Evolutionary conservation across 2,888 invertebrate species (phyloP), one percentile per base, ranked within the genome.

Genomic region (Argyra leucocephala): DNA sequence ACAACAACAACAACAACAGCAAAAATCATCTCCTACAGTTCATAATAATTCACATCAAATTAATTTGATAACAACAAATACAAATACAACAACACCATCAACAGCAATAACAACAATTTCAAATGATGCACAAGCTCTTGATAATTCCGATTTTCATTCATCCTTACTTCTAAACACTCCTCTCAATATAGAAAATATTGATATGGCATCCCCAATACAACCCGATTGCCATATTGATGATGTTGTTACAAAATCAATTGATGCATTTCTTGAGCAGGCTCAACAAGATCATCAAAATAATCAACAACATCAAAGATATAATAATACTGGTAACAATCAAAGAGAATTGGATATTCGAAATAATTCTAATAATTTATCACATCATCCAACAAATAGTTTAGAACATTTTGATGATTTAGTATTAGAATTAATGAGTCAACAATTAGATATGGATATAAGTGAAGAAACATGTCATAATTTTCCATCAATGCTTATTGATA

Each of bases 381-480:
- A 62, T 23, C 61, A 61, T 61, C 23, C 31, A 21, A 22, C 23
- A 22, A 67, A 68, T 61, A 65, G 69, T 68, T 71, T 78, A 18
- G 76, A 77, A 72, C 76, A 77, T 65, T 80, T 79, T 64, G 78
- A 79, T 71, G 80, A 80, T 64, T 75, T 76, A 63, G 80, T 79
- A 66, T 71, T 80, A 61, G 79, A 80, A 67, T 68, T 80, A 65
- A 78, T 78, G 76, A 76, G 73, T 63, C 82, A 81, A 69, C 83
- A 83, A 70, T 74, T 83, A 64, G 83, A 82, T 64, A 83, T 83
- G 82, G 83, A 83, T 70, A 78, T 83, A 64, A 81, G 81, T 31
- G 80, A 79, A 57, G 79, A 73, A 58, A 69, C 69, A 23, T 67
- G 71, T 36, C 73, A 72, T 37, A 69, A 73, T 66, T 37, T 75